These are phyloP conservation scores for Onychomys arenicola DNA, from an alignment of 2,797 vertebrate genomes.

Conservation along the genomic window DNA sequence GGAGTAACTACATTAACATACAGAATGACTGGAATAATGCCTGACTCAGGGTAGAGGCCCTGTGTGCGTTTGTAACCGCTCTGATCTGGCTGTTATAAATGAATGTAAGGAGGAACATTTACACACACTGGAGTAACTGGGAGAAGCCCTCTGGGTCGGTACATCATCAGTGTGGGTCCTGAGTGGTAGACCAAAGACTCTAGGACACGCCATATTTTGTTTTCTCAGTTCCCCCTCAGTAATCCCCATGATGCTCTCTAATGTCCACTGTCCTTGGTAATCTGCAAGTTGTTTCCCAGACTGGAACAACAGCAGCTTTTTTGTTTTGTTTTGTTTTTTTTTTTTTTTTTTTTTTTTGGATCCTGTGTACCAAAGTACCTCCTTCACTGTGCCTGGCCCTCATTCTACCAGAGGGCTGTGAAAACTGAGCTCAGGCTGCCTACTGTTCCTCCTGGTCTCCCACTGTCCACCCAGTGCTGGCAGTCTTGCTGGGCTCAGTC, in stretches of 20 bases:
- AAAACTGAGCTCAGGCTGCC: neutral
- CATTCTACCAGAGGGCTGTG: neutral
- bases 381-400: neutral
- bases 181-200: neutral
- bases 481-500: slow-evolving; percentile 34
- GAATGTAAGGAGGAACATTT: neutral
- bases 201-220: neutral
- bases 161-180: neutral
- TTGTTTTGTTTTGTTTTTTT: too few relatives aligned
- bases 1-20: accelerated
- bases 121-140: neutral
- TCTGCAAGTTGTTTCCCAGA: neutral
- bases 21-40: neutral
- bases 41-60: neutral
- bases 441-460: neutral
- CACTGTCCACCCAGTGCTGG: neutral
- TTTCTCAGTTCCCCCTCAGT: neutral
- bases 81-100: neutral
- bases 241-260: accelerated
- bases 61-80: neutral
- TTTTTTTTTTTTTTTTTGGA: neutral
- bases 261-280: neutral
- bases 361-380: neutral
- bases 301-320: neutral
- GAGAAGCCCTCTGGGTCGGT: neutral